Evolutionary conservation across 2,797 vertebrate species (phyloP).

Genomic region (Lophius americanus): DNA sequence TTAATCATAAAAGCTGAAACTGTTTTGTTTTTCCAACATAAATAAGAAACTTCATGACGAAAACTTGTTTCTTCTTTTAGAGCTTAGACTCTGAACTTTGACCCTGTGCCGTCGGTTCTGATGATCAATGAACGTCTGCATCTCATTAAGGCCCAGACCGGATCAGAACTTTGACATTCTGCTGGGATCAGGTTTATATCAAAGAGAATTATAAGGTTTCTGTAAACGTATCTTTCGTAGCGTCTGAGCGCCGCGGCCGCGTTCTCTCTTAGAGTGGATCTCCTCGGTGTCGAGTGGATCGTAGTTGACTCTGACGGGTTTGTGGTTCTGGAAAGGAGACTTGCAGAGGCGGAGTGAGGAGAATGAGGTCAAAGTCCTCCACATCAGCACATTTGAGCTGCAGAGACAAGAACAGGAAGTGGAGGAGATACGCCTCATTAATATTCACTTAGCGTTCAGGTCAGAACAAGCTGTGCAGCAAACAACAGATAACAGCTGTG

Average conservation of each 20-base stretch:
- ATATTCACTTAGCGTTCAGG: constrained; percentile 42
- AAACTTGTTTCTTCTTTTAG: too few species aligned
- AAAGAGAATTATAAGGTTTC: too few species aligned
- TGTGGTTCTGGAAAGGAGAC: constrained; percentile 56
- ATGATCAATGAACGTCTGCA: constrained; percentile 47
- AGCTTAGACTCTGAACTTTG: too few species aligned
- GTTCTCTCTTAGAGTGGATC: too few species aligned
- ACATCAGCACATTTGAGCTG: constrained; percentile 63
- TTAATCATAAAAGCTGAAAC: too few species aligned
- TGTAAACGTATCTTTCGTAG: too few species aligned
- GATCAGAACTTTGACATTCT: neutral
- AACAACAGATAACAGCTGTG: constrained; percentile 30
- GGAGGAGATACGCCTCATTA: constrained; percentile 66
- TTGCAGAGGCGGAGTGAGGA: constrained; percentile 24
- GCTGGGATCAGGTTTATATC: too few species aligned
- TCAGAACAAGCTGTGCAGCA: constrained; percentile 1
- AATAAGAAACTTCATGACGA: too few species aligned
- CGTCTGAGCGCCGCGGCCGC: too few species aligned
- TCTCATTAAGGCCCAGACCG: neutral
- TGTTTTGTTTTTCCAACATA: too few species aligned
- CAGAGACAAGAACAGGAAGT: constrained; percentile 68
- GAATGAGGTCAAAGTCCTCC: constrained; percentile 71
- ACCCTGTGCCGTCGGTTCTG: too few species aligned
- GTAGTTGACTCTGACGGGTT: constrained; percentile 48
- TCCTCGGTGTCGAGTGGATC: neutral